phyloP scores from a whole-genome alignment of 2,797 vertebrate species.

The Balearica regulorum region DNA sequence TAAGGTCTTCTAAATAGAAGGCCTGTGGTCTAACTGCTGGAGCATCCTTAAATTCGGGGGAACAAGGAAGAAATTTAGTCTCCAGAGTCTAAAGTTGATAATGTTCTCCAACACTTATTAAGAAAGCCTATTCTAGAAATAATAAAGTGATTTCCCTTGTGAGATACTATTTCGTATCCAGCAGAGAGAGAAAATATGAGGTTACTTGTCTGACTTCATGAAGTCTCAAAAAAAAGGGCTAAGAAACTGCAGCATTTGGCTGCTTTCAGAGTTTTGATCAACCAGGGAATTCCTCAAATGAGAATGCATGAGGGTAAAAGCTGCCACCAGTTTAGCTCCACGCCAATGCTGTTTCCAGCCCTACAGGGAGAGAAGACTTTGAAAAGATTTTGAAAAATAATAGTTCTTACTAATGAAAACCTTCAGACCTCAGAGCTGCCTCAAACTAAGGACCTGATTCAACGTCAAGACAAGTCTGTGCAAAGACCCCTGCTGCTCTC shows the following conservation, averaged over 20 bases:
- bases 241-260: not conserved
- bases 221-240: not conserved
- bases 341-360: not conserved
- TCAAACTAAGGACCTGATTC: not conserved
- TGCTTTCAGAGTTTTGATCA: slow-evolving; percentile 7
- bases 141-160: slow-evolving; percentile 44
- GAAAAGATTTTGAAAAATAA: slow-evolving; percentile 28
- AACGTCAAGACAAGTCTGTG: not conserved
- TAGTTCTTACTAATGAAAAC: slow-evolving; percentile 27
- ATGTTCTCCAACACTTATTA: slow-evolving; percentile 33
- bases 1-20: not conserved
- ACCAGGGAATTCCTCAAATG: slow-evolving; percentile 32
- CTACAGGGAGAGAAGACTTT: not conserved
- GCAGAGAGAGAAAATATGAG: slow-evolving; percentile 38
- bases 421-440: not conserved
- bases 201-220: not conserved
- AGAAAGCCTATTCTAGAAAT: slow-evolving; percentile 20
- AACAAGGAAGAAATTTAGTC: not conserved
- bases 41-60: slow-evolving; percentile 6
- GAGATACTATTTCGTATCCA: not conserved
- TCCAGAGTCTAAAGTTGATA: not conserved
- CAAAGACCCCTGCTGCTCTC: not conserved
- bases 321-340: slow-evolving; percentile 16
- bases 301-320: not conserved
- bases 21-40: not conserved